Evolutionary conservation across 2,888 invertebrate species (phyloP), one percentile per base, ranked within the genome.

Genomic region (Neria commutata): DNA sequence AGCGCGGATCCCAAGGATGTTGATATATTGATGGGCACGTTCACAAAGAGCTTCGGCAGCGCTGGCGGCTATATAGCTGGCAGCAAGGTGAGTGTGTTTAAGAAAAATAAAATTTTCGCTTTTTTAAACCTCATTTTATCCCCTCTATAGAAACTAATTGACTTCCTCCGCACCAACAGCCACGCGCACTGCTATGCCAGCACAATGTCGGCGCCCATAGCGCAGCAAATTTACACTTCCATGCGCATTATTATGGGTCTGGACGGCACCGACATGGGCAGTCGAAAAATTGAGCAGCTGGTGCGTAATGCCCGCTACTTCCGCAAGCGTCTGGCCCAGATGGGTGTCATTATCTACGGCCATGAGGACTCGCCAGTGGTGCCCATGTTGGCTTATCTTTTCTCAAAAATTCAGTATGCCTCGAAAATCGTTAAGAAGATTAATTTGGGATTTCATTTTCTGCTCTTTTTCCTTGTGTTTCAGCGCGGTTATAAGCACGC

Each of bases 31-130:
- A 99, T 99, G 98, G 98, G 98, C 69, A 99, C 98, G 24, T 97
- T 96, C 81, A 98, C 98, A 1, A 99, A 99, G 85, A 98, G 98
- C 81, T 99, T 98, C 83, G 97, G 95, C 54, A 93, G 96, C 50
- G 92, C 95, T 62, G 98, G 98, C 48, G 98, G 98, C 10, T 98
- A 98, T 81, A 92, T 98, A 68, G 98, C 94, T 6, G 98, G 98
- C 60, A 85, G 89, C 24, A 91, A 90, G 86, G 92, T 91, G n/a
- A n/a, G n/a, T n/a, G n/a, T n/a, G n/a, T n/a, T n/a, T n/a, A n/a
- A n/a, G n/a, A n/a, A n/a, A n/a, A n/a, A n/a, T n/a, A n/a, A n/a
- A n/a, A n/a, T n/a, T n/a, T n/a, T n/a, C n/a, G n/a, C n/a, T n/a
- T n/a, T n/a, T n/a, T n/a, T n/a, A n/a, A n/a, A n/a, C n/a, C n/a